Base-by-base conservation (phyloP, 1,140 invertebrate genomes). In the Drosophila mojavensis region DNA sequence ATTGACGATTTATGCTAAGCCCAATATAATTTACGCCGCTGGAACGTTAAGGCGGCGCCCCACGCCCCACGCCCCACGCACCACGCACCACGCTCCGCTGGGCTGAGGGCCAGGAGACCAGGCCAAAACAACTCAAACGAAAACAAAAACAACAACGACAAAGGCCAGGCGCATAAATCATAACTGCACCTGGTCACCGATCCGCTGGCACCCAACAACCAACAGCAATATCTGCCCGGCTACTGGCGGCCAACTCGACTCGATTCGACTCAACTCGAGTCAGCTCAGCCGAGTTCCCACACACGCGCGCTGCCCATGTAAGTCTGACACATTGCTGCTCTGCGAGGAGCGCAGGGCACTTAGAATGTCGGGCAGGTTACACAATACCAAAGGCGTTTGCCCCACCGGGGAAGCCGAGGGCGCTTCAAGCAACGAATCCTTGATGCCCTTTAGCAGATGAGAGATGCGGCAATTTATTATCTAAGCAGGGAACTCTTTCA, bases 1-100 rank as follows among this genome's bases (percentile, higher is more conserved):
- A 86, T 86, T 86, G 82, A 79, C 82, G 82, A 86, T 86, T 86
- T 86, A 86, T 86, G 82, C 83, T 86, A 88, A 88, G 83, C 83
- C 79, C 84, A 78, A 86, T 83, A 86, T 86, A 86, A 86, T 86
- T 86, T 86, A 86, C 83, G 84, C 83, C 83, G 84, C 73, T 79
- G 76, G 76, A 83, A 83, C 79, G 50, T 79, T 56, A 74, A 55
- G 69, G 82, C 79, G 83, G 66, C 83, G 74, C 82, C 67, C 66
- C 67, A 70, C 47, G 43, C n/a, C 54, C 13, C 36, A 6, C 43
- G 43, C 43, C 43, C 15, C 15, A 15, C 43, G n/a, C 4, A 2
- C 41, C 30, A 33, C 10, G 33, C 9, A 28, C 36, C 11, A 51
- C 65, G 59, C 41, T 24, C 20, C 20, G 20, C 20, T 3, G 20